These are phyloP conservation scores for Zoroaster sp. DNA, from an alignment of 53 echinoderm and acorn worm genomes.

Conservation along the genomic window DNA sequence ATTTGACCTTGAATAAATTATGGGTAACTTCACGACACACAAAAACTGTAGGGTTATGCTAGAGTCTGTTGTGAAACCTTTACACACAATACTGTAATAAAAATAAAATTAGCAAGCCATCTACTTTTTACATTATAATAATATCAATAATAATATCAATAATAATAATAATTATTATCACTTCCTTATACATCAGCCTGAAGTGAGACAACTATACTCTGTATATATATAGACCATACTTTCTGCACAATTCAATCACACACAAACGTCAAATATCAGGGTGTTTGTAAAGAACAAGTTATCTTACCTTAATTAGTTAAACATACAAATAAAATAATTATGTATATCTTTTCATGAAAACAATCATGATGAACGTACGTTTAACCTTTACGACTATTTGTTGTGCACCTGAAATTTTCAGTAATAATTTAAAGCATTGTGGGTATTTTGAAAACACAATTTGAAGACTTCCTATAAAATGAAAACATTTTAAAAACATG, in stretches of 20 bases:
- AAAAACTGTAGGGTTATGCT: not conserved
- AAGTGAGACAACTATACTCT: constrained; percentile 38
- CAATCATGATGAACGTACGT: not conserved
- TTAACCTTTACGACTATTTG: not conserved
- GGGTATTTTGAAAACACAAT: not conserved
- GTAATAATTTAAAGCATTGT: not conserved
- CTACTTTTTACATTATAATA: constrained; percentile 52
- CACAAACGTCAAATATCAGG: constrained; percentile 38
- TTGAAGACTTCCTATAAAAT: no score
- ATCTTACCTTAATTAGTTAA: not conserved
- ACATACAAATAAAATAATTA: constrained; percentile 51
- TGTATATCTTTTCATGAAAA: constrained; percentile 13
- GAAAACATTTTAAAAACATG: not conserved
- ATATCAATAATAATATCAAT: not conserved
- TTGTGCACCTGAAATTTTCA: constrained; percentile 13
- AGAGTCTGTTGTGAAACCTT: constrained; percentile 43
- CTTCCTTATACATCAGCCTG: constrained; percentile 32
- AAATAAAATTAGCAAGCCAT: constrained; percentile 59
- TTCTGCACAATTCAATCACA: constrained; percentile 55
- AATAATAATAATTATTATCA: constrained; percentile 26
- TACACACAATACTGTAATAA: constrained; percentile 47
- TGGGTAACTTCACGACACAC: no score
- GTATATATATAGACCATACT: constrained; percentile 40
- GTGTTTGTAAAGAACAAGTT: not conserved
- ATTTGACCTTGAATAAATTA: no score